Base-by-base conservation (phyloP, 2,797 vertebrate genomes). In the Danio tinwini region DNA sequence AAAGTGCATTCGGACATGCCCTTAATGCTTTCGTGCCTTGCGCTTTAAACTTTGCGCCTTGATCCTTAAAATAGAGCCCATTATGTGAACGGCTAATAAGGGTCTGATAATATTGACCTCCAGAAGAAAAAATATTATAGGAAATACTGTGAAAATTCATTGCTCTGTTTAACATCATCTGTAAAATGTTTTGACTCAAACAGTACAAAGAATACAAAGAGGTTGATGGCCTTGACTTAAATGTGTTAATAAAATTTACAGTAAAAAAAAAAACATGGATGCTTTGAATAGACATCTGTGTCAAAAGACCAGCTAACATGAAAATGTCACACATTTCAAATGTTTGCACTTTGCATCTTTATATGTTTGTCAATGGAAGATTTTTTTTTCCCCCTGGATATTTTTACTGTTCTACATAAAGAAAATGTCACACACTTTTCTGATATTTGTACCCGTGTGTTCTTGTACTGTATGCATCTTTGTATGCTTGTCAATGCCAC, bases 161-260 rank as follows among this genome's bases (percentile, higher is more conserved):
- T n/a, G n/a, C n/a, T n/a, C n/a, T n/a, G n/a, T n/a, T n/a, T n/a
- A n/a, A n/a, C n/a, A n/a, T n/a, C n/a, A n/a, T n/a, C n/a, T n/a
- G n/a, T n/a, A n/a, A n/a, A n/a, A n/a, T n/a, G n/a, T n/a, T n/a
- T n/a, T n/a, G n/a, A n/a, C n/a, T n/a, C n/a, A n/a, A n/a, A n/a
- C n/a, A n/a, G n/a, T n/a, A n/a, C n/a, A 3, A 29, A 29, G 29
- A 29, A 29, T 29, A n/a, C 14, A 29, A 29, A 45, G 62, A 40
- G 52, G 16, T 17, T 1, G 49, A 47, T 58, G 21, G 21, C 40
- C 29, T 76, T 47, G 62, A 56, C 52, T 37, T 52, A 59, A 5
- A n/a, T n/a, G 21, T 58, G 19, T 37, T 21, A 59, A 73, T 59
- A 73, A 42, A 58, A 45, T 71, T 29, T 59, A 47, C 11, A 37